Evolutionary conservation across 2,888 invertebrate genomes (phyloP), one percentile per base, ranked within the genome.

Genomic region (Epistrophella euchroma): DNA sequence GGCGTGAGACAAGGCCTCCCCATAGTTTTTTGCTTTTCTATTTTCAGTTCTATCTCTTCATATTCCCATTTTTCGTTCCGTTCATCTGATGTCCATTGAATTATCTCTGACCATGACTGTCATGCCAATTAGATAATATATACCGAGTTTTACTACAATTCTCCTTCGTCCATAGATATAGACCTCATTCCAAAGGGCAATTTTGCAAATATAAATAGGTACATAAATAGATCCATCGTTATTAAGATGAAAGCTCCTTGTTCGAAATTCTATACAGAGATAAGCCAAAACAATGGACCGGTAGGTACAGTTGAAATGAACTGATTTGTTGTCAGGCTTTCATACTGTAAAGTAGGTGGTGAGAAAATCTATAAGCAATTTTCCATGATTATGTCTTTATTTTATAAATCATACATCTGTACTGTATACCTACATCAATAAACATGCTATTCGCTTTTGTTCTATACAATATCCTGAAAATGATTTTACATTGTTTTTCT

Each of bases 111-210:
- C 85, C 80, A 81, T 80, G 80, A 80, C 85, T 85, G 85, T 80
- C 80, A 80, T 71, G 80, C 80, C 85, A 85, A 85, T 85, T 80
- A 85, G 79, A 84, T 84, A 84, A 84, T 84, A 84, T 84, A 84
- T 60, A 84, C 74, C 35, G 71, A 75, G 75, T 70, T 82, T 64
- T 71, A 74, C 79, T 79, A 45, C 37, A n/a, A 62, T 11, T 19
- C 71, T 35, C 25, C 25, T 74, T 40, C 43, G 40, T 70, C 74
- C 45, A 62, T 13, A 19, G 56, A 35, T 56, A 32, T 56, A 2
- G 17, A 17, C n/a, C 55, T 55, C 17, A 2, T 56, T 32, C 32
- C 56, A 17, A 17, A 56, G 55, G n/a, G 10, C n/a, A 17, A n/a
- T 55, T 32, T 28, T 17, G 10, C 10, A 70, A 68, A 78, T 40